A percentile compares a stretch with the other conserved stretches of the same genome.
Evolutionary conservation across 2,888 invertebrate species (phyloP).

Genomic region (Trichopria drosophilae): DNA sequence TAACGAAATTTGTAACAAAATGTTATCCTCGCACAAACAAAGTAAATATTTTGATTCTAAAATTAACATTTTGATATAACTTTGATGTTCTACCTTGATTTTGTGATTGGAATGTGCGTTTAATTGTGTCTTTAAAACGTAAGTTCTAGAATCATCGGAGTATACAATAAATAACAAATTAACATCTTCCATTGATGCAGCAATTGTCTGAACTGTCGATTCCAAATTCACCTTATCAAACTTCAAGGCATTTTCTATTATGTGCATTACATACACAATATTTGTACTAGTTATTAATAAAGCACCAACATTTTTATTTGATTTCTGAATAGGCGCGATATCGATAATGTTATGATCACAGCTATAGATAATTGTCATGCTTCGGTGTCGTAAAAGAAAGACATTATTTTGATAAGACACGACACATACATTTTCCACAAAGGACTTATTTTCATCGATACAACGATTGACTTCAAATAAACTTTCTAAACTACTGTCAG

Average conservation of each 20-base stretch:
- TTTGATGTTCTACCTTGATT: conserved; percentile 30
- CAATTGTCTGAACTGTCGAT: conserved; percentile 32
- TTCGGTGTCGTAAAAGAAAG: conserved; percentile 35
- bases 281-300: conserved; percentile 35
- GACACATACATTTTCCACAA: no score
- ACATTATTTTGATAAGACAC: conserved; percentile 41
- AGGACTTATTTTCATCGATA: no score
- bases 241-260: conserved; percentile 31
- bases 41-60: conserved; percentile 40
- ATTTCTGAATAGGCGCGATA: conserved; percentile 39
- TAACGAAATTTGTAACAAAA: conserved; percentile 35
- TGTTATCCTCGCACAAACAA: conserved; percentile 35
- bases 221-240: conserved; percentile 43
- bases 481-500: no score
- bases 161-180: conserved; percentile 43
- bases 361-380: conserved; percentile 39
- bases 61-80: conserved; percentile 38
- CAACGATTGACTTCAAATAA: no score
- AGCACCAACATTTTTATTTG: conserved; percentile 36
- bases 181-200: conserved; percentile 33
- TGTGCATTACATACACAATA: conserved; percentile 38
- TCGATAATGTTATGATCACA: conserved; percentile 37
- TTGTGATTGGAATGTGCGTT: conserved; percentile 22
- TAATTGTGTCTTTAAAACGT: conserved; percentile 39
- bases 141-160: conserved; percentile 36